phyloP scores from a whole-genome alignment of 2,888 invertebrate species.

The Crematogaster levior region DNA sequence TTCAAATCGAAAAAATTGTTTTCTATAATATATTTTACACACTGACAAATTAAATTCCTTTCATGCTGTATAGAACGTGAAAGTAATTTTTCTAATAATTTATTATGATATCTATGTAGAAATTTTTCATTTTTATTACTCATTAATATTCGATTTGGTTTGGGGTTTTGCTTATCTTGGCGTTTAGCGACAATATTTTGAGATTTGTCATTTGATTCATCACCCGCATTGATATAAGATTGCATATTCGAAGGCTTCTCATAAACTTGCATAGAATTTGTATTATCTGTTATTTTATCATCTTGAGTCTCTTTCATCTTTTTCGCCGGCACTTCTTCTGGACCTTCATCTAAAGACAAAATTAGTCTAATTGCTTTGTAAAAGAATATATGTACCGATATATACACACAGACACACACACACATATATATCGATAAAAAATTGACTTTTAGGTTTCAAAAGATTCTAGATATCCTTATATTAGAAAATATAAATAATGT shows the following conservation, averaged over 20 bases:
- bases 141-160: background rate
- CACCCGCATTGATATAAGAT: background rate
- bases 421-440: too few relatives aligned
- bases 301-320: constrained; percentile 65
- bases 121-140: constrained; percentile 42
- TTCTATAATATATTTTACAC: constrained; percentile 88
- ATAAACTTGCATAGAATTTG: background rate
- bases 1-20: constrained; percentile 68
- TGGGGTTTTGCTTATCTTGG: constrained; percentile 31
- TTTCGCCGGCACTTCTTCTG: constrained; percentile 78
- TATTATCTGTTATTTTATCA: constrained; percentile 10
- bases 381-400: too few relatives aligned
- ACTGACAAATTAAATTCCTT: constrained; percentile 94
- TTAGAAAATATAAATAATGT: constrained; percentile 37
- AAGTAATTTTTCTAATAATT: constrained; percentile 90
- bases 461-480: background rate
- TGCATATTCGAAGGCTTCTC: constrained; percentile 1
- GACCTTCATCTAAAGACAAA: constrained; percentile 74
- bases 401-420: too few relatives aligned
- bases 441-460: too few relatives aligned
- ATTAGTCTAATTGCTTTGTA: background rate
- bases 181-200: background rate
- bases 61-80: constrained; percentile 93
- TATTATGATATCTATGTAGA: constrained; percentile 40
- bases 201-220: background rate